These are phyloP conservation scores for Idris sp. DNA, from an alignment of 1,140 invertebrate genomes.

Conservation along the genomic window DNA sequence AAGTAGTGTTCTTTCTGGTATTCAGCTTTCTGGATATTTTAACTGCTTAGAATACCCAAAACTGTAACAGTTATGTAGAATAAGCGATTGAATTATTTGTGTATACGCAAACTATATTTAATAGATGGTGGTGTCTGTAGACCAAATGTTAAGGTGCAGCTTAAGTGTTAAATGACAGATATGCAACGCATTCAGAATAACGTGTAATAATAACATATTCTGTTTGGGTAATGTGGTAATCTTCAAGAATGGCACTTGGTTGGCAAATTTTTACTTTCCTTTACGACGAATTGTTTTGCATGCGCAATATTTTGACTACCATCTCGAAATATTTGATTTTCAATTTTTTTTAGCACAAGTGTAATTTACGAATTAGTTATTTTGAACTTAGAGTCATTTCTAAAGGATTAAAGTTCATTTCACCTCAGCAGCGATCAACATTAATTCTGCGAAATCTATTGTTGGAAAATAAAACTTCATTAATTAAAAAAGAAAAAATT, in stretches of 20 bases:
- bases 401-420: no score
- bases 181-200: conserved; percentile 50
- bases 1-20: no score
- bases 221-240: conserved; percentile 48
- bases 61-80: background rate
- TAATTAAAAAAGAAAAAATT: no score
- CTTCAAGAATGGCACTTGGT: conserved; percentile 42
- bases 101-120: conserved; percentile 7
- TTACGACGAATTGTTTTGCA: conserved; percentile 18
- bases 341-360: background rate
- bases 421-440: no score
- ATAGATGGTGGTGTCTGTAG: conserved; percentile 12
- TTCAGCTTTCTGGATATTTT: no score
- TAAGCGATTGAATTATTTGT: no score
- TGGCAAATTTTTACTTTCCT: conserved; percentile 6
- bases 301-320: conserved; percentile 22
- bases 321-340: conserved; percentile 22
- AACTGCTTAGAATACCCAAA: background rate
- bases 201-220: conserved; percentile 51
- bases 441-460: no score
- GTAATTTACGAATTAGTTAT: background rate
- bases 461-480: no score
- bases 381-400: no score
- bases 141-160: conserved; percentile 42
- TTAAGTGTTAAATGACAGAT: conserved; percentile 39